Base-by-base conservation (phyloP, 2,797 vertebrate species). In the Arnoldichthys spilopterus region DNA sequence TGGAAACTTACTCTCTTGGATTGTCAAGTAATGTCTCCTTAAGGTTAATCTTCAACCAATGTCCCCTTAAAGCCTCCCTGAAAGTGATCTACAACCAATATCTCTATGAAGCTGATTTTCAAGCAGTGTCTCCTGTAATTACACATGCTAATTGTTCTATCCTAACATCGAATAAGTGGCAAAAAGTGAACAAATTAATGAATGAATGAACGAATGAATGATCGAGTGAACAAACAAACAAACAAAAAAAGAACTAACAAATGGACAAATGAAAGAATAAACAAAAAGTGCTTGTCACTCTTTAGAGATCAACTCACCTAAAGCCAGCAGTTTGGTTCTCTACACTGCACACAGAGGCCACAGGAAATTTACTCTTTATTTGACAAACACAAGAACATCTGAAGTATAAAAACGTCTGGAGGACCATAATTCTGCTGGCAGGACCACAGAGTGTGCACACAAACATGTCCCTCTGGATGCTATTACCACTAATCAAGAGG, bases 401-500 rank as follows among this genome's bases (percentile, higher is more conserved):
- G 47, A 6, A 22, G 4, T 30, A n/a, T 71, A 54, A 40, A 40
- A 11, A 56, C 58, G 49, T 32, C 32, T 49, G 11, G 3, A 22
- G 47, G 9, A 49, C 28, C 13, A 43, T 53, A 70, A 28, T n/a
- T 47, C 26, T 69, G 24, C 66, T 37, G 68, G 69, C 51, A 58
- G 30, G 20, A 72, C 28, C 32, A 2, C 32, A 54, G 49, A 56
- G 20, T 56, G 49, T n/a, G n/a, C 32, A 6, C n/a, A 53, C 26
- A 70, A 70, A 70, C 68, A 56, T 26, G 9, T 40, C 51, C 51
- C 69, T 72, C 69, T 72, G 69, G 69, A 56, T 56, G 32, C 69
- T 40, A 72, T 72, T 72, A 72, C 49, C 32, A 37, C 51, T 72
- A 58, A 40, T 72, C 51, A 40, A 37, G 32, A 37, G 32, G 18